Percentiles rank a stretch among this genome's conserved stretches.
phyloP scores from a whole-genome alignment of 2,113 vertebrate species.

The Zeus faber region DNA sequence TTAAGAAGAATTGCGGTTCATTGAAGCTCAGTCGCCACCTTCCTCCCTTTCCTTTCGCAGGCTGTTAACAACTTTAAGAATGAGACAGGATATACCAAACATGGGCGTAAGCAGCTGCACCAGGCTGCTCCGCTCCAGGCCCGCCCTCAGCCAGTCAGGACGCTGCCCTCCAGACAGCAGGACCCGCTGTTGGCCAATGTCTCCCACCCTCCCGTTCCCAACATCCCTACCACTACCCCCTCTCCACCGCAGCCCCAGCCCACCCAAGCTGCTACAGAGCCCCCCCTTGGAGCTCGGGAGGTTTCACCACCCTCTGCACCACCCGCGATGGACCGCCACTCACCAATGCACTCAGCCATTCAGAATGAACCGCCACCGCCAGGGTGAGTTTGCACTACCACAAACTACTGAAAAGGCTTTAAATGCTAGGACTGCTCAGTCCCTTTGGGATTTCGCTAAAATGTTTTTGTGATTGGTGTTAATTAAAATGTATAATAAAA shows the following conservation, averaged over 20 bases:
- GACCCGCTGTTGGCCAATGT: conserved; percentile 80
- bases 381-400: conserved; percentile 48
- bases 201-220: conserved; percentile 63
- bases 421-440: too few species aligned
- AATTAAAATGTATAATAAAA: too few species aligned
- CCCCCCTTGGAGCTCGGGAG: too few species aligned
- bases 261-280: too few species aligned
- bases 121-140: conserved; percentile 70
- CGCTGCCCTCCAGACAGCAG: conserved; percentile 79
- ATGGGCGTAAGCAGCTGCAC: conserved; percentile 65
- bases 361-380: conserved; percentile 78
- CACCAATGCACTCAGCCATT: conserved; percentile 78
- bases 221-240: conserved; percentile 10
- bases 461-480: too few species aligned
- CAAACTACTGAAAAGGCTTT: too few species aligned
- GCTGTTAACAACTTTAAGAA: conserved; percentile 99
- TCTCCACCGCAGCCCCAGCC: conserved; percentile 19
- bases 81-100: conserved; percentile 93
- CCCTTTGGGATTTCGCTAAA: too few species aligned
- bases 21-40: not conserved
- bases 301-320: conserved; percentile 7
- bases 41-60: conserved; percentile 57
- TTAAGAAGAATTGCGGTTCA: too few species aligned
- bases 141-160: conserved; percentile 76
- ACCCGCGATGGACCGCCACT: conserved; percentile 43